Conservation (phyloP, 2,888 invertebrate genomes). For the Bruchidius siliquastri region DNA sequence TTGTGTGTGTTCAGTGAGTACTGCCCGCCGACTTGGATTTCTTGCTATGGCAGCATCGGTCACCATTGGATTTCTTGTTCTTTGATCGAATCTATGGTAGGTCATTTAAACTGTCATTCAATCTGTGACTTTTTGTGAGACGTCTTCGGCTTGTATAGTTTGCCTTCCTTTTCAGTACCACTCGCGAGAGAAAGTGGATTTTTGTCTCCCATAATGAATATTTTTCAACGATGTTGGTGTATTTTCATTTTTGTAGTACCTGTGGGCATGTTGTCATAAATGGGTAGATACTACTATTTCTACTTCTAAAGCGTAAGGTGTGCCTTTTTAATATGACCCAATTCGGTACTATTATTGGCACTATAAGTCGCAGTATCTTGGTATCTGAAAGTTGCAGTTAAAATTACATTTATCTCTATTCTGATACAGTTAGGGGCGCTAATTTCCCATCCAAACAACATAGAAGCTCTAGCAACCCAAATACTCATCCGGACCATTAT, state of each 20-base stretch:
- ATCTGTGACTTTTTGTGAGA: conserved; percentile 11
- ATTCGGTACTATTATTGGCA: too few relatives aligned
- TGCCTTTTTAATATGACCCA: too few relatives aligned
- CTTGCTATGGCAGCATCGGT: conserved; percentile 4
- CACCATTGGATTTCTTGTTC: conserved; percentile 21
- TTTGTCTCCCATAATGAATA: conserved; percentile 7
- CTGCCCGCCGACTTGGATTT: conserved; percentile 23
- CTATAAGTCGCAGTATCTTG: too few relatives aligned
- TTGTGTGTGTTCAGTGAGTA: conserved; percentile 23
- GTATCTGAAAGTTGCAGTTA: too few relatives aligned
- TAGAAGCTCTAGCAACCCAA: too few relatives aligned
- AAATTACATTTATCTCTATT: too few relatives aligned
- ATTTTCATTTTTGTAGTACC: not conserved
- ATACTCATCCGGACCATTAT: too few relatives aligned
- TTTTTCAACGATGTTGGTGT: conserved; percentile 1
- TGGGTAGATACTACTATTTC: too few relatives aligned
- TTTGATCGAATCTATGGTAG: conserved; percentile 31
- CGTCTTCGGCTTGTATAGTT: not conserved
- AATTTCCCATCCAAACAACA: too few relatives aligned
- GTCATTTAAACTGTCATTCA: conserved; percentile 11
- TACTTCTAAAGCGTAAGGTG: too few relatives aligned
- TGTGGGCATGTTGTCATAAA: not conserved
- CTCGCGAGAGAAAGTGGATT: conserved; percentile 7
- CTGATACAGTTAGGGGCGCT: too few relatives aligned
- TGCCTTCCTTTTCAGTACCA: conserved; percentile 3